A percentile compares a stretch with the other conserved stretches of the same genome.
Evolutionary conservation across 2,888 invertebrate genomes (phyloP).

Genomic region (Sphinx pinastri): DNA sequence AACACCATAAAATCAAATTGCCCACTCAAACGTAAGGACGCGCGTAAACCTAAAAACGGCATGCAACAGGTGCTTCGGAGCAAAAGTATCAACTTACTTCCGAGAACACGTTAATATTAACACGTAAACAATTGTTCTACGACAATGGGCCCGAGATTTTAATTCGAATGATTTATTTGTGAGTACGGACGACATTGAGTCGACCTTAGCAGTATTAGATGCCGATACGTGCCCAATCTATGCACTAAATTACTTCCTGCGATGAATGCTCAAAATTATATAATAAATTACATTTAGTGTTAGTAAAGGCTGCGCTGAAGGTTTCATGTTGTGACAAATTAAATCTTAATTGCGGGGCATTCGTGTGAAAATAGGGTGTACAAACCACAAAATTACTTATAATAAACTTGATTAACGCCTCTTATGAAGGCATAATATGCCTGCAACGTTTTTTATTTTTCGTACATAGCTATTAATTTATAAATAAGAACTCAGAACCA

Average conservation of each 20-base stretch:
- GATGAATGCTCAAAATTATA: constrained; percentile 54
- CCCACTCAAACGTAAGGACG: constrained; percentile 26
- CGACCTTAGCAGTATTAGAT: constrained; percentile 68
- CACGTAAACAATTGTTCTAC: constrained; percentile 62
- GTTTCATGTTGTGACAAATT: constrained; percentile 22
- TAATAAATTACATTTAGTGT: constrained; percentile 53
- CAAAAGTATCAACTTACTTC: constrained; percentile 71
- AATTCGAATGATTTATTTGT: constrained; percentile 54
- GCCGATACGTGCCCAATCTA: constrained; percentile 73
- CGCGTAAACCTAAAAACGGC: constrained; percentile 32
- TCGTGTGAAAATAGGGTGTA: too few species aligned
- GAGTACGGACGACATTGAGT: constrained; percentile 63
- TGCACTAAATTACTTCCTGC: constrained; percentile 76
- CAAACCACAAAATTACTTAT: background rate
- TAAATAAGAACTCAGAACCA: too few species aligned
- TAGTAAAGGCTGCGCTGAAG: constrained; percentile 28
- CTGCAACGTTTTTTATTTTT: too few species aligned
- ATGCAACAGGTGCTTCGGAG: constrained; percentile 14
- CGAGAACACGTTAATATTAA: constrained; percentile 63
- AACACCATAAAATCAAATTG: constrained; percentile 28
- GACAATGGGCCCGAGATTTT: constrained; percentile 55
- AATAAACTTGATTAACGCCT: background rate
- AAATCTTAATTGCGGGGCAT: background rate
- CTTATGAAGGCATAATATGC: too few species aligned
- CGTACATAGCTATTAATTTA: too few species aligned